Evolutionary conservation across 2,888 invertebrate species (phyloP), one percentile per base, ranked within the genome.

Genomic region (Xanthia togata): DNA sequence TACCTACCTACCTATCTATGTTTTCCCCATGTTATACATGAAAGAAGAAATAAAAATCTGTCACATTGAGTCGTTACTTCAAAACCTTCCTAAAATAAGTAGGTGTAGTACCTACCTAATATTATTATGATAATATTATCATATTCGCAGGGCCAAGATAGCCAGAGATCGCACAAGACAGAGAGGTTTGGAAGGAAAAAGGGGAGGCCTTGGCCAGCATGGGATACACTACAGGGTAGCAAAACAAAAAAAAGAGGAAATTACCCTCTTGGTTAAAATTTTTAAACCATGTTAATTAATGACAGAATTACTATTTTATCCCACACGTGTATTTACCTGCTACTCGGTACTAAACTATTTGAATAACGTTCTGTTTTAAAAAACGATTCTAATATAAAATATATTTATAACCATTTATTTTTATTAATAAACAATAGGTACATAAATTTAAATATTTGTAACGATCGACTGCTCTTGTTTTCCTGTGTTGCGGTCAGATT

Each of bases 401-500:
- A n/a, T 1, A 60, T 53, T 41, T 65, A 67, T 67, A n/a, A 6
- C n/a, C 35, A 50, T 59, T 60, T 53, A 73, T 75, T 62, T 62
- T 53, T 76, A 76, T 50, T 60, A 73, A 31, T 60, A 35, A 53
- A 63, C 53, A 63, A 55, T 74, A n/a, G n/a, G n/a, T n/a, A 11
- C 6, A 23, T 57, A 31, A 1, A 41, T 65, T 53, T 57, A 38
- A 59, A 76, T 50, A 75, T 64, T 41, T 11, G 55, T 55, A 60
- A 73, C 44, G 12, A 57, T 74, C 26, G 38, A n/a, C 60, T 41
- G 31, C 17, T 44, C 53, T 38, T 14, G 55, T 70, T 77, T 77
- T 77, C 76, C 77, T 70, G 77, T 57, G 35, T 63, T 77, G 77
- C 14, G 69, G 77, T 77, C 62, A 55, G 17, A 41, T 38, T 62